Base-by-base conservation (phyloP, 2,113 vertebrate genomes). In the Festucalex cinctus region DNA sequence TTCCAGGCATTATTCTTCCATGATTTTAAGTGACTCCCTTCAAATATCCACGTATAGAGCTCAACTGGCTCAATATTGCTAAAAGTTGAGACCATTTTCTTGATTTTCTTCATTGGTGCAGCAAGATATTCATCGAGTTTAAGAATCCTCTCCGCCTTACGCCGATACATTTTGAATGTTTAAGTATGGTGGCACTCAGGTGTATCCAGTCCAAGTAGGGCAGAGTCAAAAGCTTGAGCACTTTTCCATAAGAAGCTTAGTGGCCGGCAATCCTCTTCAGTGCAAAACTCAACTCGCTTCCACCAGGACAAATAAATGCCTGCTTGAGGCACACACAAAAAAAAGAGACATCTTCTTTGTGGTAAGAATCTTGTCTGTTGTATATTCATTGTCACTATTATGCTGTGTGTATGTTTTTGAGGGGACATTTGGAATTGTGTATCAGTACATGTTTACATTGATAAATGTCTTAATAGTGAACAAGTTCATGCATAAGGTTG, bases 211-310 rank as follows among this genome's bases (percentile, higher is more conserved):
- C 70, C 73, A 71, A 75, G 70, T 70, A 73, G 63, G 68, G 70
- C 73, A 53, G 39, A 76, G 75, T 69, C 46, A 14, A 70, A 69
- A 43, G 84, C 86, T 86, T 83, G 78, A 85, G 88, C 70, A 48
- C 83, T 72, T 69, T n/a, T 58, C 62, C 22, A 26, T 91, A 91
- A 91, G 88, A 73, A 80, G 90, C 78, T 91, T 91, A 90, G n/a
- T n/a, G 73, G 66, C 82, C 83, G 77, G 66, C 83, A 85, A 81
- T 86, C 85, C 77, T 86, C 82, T 84, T 83, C 83, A 69, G 70
- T 79, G 70, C 63, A 59, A 71, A 76, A 65, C 68, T 71, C 70
- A 24, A 46, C 59, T 76, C 39, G 51, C 19, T 35, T 65, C 70
- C 75, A 41, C 46, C n/a, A 37, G 49, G 51, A 58, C 63, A 37